These are phyloP conservation scores for Phalacrocorax brasilianus DNA, from an alignment of 2,113 vertebrate species.

Conservation along the genomic window DNA sequence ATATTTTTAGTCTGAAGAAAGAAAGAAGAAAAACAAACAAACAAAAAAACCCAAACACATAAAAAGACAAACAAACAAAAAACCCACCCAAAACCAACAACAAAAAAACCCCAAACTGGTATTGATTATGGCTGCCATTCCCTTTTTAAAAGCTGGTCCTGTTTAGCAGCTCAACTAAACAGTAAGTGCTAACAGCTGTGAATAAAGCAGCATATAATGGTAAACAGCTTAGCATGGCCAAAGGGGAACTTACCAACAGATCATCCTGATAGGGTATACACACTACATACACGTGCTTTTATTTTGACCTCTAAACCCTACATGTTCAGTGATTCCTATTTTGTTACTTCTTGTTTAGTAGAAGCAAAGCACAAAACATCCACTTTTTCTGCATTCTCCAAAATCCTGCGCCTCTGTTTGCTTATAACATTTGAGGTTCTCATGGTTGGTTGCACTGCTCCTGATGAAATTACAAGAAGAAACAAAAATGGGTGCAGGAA, in stretches of 20 bases:
- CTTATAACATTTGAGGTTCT: neutral
- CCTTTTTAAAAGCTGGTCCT: neutral
- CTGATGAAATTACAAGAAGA: constrained; percentile 5
- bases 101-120: too few species aligned
- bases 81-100: too few species aligned
- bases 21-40: neutral
- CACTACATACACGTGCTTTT: neutral
- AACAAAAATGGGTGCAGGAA: constrained; percentile 14
- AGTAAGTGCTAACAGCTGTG: neutral
- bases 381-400: neutral
- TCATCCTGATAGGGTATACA: neutral
- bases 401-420: neutral
- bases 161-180: neutral
- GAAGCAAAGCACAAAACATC: neutral
- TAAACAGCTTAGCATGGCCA: neutral
- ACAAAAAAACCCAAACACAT: neutral
- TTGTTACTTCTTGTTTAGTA: neutral
- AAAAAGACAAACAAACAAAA: too few species aligned
- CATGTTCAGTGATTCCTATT: neutral
- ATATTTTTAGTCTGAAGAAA: neutral
- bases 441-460: neutral
- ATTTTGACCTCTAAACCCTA: neutral
- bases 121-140: neutral
- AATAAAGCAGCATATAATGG: neutral
- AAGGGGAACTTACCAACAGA: neutral